Percentiles rank a stretch among this genome's conserved stretches.
Conservation (phyloP, 2,888 invertebrate genomes). For the Hydrotaea cyrtoneurina region DNA sequence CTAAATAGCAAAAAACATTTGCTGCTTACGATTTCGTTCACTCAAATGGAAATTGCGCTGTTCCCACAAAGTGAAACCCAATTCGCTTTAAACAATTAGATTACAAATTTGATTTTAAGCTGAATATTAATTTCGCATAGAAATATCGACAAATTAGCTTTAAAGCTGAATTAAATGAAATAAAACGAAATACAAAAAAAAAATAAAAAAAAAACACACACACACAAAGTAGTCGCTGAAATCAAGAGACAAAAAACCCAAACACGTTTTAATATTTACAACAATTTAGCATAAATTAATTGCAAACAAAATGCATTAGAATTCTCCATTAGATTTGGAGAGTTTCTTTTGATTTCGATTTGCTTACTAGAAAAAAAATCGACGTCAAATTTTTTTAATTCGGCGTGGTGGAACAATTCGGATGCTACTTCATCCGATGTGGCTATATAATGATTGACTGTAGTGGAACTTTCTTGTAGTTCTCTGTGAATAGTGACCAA, state of each 20-base stretch:
- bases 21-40: conserved; percentile 32
- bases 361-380: conserved; percentile 1
- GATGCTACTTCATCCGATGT: background rate
- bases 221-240: background rate
- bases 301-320: conserved; percentile 63
- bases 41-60: conserved; percentile 1
- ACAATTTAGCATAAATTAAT: conserved; percentile 71
- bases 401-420: background rate
- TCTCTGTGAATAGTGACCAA: too few species aligned
- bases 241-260: conserved; percentile 47
- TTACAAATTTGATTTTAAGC: conserved; percentile 57
- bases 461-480: too few species aligned
- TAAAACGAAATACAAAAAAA: conserved; percentile 59
- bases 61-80: conserved; percentile 23
- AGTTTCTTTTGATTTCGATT: conserved; percentile 20
- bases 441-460: too few species aligned
- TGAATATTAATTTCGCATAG: conserved; percentile 54
- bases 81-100: conserved; percentile 64
- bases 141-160: conserved; percentile 48
- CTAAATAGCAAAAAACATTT: conserved; percentile 43
- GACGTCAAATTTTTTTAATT: background rate
- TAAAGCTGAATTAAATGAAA: conserved; percentile 52
- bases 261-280: conserved; percentile 61
- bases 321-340: conserved; percentile 30
- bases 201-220: conserved; percentile 29